A percentile compares a stretch with the other conserved stretches of the same genome.
phyloP scores from a whole-genome alignment of 2,113 vertebrate species.

The Nesoenas mayeri region DNA sequence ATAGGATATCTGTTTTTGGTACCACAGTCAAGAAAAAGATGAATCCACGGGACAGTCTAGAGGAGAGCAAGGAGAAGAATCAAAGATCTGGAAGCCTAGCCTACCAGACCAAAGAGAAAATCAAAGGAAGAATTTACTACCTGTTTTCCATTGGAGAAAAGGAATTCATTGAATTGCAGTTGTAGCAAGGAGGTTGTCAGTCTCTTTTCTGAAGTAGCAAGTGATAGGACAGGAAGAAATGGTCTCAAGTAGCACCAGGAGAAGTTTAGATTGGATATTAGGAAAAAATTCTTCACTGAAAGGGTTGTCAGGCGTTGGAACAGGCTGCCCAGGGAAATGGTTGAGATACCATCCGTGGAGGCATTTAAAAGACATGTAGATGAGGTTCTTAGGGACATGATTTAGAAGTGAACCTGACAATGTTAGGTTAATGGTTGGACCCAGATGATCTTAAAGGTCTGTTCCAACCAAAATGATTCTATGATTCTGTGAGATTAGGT shows the following conservation, averaged over 20 bases:
- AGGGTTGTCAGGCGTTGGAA: too few relatives aligned
- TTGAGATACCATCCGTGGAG: too few relatives aligned
- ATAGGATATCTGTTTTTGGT: neutral
- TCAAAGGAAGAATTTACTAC: neutral
- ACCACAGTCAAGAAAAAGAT: neutral
- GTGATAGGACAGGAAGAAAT: too few relatives aligned
- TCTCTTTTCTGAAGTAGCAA: too few relatives aligned
- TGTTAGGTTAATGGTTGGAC: too few relatives aligned
- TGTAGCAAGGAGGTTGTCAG: too few relatives aligned
- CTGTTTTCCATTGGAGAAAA: neutral
- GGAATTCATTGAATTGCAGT: neutral
- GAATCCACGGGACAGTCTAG: neutral
- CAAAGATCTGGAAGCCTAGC: neutral
- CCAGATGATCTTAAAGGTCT: too few relatives aligned
- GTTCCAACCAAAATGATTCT: too few relatives aligned
- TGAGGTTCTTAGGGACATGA: too few relatives aligned
- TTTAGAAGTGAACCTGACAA: too few relatives aligned
- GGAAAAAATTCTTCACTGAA: neutral
- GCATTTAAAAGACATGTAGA: too few relatives aligned
- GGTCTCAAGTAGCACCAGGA: neutral
- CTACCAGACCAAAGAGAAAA: neutral
- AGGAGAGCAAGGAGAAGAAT: accelerated
- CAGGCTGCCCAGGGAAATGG: too few relatives aligned
- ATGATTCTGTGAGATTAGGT: neutral
- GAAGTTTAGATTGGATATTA: neutral